Evolutionary conservation across 2,113 vertebrate species (phyloP), one percentile per base, ranked within the genome.

Genomic region (Paradisaea rubra): DNA sequence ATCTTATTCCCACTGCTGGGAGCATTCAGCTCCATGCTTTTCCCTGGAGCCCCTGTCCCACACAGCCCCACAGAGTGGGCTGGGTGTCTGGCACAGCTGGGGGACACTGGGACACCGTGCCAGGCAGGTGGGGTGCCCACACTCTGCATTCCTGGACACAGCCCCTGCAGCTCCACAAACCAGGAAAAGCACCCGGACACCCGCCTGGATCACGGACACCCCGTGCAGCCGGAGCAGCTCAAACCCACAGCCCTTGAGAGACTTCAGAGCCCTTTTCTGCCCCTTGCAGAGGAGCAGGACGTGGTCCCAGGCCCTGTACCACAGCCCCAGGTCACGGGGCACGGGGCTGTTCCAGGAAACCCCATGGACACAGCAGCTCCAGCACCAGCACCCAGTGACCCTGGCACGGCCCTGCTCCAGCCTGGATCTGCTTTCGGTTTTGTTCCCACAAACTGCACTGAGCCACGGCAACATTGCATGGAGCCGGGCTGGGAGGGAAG

Each of bases 311-410:
- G 50, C 44, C 28, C 59, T 37, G 60, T 20, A 23, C 2, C 33
- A 8, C n/a, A 9, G 65, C 22, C 23, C 37, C 6, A 9, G 22
- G 15, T 6, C 33, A 35, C 2, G 1, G 10, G 33, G 60, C 27
- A 30, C 2, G 1, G 10, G 33, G 60, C n/a, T 42, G 56, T 11
- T 18, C 17, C 6, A 4, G 71, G 54, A 64, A 49, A 22, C 2
- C n/a, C 54, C 30, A 2, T 2, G 3, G 42, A 6, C 27, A 3
- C 1, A 0, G 27, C 2, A 0, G 13, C 47, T 21, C 20, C 59
- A 21, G 56, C 63, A 6, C 9, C 78, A 39, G 61, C 31, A 16
- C 13, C 56, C 72, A 45, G 54, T 8, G 8, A 35, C 27, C 25
- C 33, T 19, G 1, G 23, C 31, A n/a, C 17, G 2, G 76, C 50